A percentile compares a stretch with the other conserved stretches of the same genome.
phyloP scores from a whole-genome alignment of 30 jellyfish, hydroid and myxozoan genomes.

The Aurelia aurita complex sp. Pacific region DNA sequence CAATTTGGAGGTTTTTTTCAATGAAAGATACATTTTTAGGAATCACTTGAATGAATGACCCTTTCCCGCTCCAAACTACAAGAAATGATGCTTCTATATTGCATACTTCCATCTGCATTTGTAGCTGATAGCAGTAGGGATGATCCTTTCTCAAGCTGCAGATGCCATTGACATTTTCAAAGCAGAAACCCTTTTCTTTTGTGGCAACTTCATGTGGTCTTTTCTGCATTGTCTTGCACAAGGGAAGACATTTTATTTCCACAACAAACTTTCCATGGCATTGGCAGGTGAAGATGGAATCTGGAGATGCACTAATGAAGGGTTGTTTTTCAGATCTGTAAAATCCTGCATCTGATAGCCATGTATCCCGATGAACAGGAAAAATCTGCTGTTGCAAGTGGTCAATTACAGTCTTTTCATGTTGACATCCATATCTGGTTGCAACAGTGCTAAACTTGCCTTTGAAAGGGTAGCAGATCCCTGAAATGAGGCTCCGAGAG shows the following conservation, averaged over 20 bases:
- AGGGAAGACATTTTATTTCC: conserved; percentile 22
- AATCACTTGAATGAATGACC: not conserved
- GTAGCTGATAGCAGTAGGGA: not conserved
- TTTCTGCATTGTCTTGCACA: not conserved
- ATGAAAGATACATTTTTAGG: not conserved
- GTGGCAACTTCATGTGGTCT: not conserved
- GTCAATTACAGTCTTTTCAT: not conserved
- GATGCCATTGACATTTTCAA: not conserved
- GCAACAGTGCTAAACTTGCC: not conserved
- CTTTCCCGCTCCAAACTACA: not conserved
- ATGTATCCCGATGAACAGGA: too few relatives aligned
- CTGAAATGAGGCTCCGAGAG: not conserved
- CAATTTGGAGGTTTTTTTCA: not conserved
- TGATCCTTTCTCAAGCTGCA: not conserved
- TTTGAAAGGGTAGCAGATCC: conserved; percentile 5
- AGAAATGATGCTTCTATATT: not conserved
- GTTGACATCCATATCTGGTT: conserved; percentile 8
- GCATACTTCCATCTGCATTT: conserved; percentile 1
- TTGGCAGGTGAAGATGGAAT: conserved; percentile 1
- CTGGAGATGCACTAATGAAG: conserved; percentile 15
- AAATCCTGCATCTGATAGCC: not conserved
- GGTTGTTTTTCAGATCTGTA: not conserved
- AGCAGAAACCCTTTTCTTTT: not conserved
- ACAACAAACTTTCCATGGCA: conserved; percentile 17
- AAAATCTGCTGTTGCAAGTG: not conserved